Percentiles rank a stretch among this genome's conserved stretches.
Evolutionary conservation across 2,888 invertebrate species (phyloP).

Genomic region (Melanophora roralis): DNA sequence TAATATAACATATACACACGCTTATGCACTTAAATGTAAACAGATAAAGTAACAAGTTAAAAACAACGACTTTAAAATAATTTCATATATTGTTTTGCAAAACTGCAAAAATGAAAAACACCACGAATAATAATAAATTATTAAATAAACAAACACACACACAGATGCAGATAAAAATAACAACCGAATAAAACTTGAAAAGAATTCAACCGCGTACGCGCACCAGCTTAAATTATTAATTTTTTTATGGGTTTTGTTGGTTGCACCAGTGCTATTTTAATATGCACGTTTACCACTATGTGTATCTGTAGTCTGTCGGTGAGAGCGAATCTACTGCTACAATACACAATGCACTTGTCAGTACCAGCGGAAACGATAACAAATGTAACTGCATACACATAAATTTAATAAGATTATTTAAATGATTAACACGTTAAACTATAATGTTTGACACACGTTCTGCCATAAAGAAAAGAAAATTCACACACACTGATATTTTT

Average conservation of each 20-base stretch:
- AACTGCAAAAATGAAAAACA: background rate
- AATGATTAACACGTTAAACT: conserved; percentile 20
- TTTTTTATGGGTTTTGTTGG: background rate
- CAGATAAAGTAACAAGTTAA: conserved; percentile 3
- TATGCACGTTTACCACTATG: background rate
- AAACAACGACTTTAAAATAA: no score
- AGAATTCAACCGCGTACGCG: background rate
- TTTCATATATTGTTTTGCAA: no score
- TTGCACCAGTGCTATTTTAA: background rate
- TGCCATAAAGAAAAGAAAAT: background rate
- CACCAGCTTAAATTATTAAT: background rate
- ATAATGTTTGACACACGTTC: background rate
- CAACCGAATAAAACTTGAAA: background rate
- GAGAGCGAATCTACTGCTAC: background rate
- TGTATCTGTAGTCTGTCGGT: no score
- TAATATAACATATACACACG: background rate
- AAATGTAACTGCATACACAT: background rate
- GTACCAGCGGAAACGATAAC: background rate
- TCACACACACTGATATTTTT: background rate
- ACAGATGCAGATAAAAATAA: background rate
- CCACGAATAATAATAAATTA: background rate
- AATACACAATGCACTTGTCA: background rate
- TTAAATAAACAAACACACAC: background rate
- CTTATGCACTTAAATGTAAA: background rate
- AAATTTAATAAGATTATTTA: background rate